Evolutionary conservation across 2,797 vertebrate genomes (phyloP), one percentile per base, ranked within the genome.

Genomic region (Lagocephalus sceleratus): DNA sequence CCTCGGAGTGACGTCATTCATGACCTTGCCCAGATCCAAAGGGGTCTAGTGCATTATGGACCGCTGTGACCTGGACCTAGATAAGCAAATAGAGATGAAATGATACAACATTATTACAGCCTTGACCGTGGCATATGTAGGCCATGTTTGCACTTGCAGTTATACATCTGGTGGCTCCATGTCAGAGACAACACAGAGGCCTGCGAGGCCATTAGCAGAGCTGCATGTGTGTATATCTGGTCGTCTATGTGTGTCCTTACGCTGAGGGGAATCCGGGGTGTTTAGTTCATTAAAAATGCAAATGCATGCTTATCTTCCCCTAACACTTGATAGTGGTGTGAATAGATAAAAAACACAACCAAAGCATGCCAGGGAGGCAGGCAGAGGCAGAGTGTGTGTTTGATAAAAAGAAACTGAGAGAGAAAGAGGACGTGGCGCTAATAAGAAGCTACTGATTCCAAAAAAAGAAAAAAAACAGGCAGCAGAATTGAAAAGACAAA

Each of bases 241-340:
- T 5, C 1, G 15, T 21, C 25, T 72, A 60, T 73, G 68, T 71
- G 73, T 65, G 46, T 79, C 66, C 66, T 63, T 63, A 54, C 49
- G 70, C 73, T 74, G 73, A 78, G 74, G 78, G 75, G 62, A 76
- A 72, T 77, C 15, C 38, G 66, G 76, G 80, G 58, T 78, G 68
- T 76, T 79, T 85, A 77, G 69, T 85, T 89, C 82, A 87, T 89
- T 87, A 87, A 85, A 83, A 73, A 88, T 88, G 87, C 85, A 92
- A 90, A 92, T 91, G 65, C 71, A 72, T 85, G 84, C 88, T 92
- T 90, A 92, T 93, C 89, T 91, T 88, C 78, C 89, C 79, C 73
- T 85, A 90, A 83, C 89, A 92, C 82, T 85, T 91, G 88, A 91
- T 90, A 87, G 86, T 79, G 84, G 85, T 86, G 85, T 87, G 79